These are phyloP conservation scores for Chymomyza caudatula DNA, from an alignment of 2,888 invertebrate genomes.

Conservation along the genomic window DNA sequence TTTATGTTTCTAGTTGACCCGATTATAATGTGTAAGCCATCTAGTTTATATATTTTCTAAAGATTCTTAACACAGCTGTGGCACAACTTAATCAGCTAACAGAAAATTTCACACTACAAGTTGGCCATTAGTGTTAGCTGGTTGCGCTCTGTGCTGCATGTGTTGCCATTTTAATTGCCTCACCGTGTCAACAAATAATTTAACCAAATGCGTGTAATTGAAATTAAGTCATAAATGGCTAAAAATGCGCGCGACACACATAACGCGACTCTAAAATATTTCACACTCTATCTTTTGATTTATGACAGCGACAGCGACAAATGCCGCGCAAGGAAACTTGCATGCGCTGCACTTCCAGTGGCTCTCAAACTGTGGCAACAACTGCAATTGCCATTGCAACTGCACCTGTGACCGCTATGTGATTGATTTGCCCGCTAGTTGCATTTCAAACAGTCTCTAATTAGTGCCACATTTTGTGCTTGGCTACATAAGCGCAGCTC, in stretches of 20 bases:
- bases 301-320: slow-evolving; percentile 44
- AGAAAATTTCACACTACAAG: background rate
- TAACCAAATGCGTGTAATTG: slow-evolving; percentile 66
- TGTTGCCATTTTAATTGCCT: slow-evolving; percentile 68
- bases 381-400: slow-evolving; percentile 44
- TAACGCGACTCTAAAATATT: slow-evolving; percentile 7
- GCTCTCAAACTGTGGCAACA: slow-evolving; percentile 35
- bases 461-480: background rate
- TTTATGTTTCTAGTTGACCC: too few relatives aligned
- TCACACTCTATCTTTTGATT: slow-evolving; percentile 64
- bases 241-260: slow-evolving; percentile 61
- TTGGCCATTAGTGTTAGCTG: background rate
- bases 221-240: slow-evolving; percentile 71
- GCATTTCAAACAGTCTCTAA: background rate
- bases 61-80: too few relatives aligned
- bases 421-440: slow-evolving; percentile 43
- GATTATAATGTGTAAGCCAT: too few relatives aligned
- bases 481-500: background rate
- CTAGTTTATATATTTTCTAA: too few relatives aligned
- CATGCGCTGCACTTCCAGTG: slow-evolving; percentile 41
- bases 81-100: background rate
- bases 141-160: slow-evolving; percentile 40
- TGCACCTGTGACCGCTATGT: slow-evolving; percentile 14
- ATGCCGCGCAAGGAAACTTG: slow-evolving; percentile 56
- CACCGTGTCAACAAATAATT: slow-evolving; percentile 67